Conservation (phyloP, 2,888 invertebrate species). For the Noctua comes region DNA sequence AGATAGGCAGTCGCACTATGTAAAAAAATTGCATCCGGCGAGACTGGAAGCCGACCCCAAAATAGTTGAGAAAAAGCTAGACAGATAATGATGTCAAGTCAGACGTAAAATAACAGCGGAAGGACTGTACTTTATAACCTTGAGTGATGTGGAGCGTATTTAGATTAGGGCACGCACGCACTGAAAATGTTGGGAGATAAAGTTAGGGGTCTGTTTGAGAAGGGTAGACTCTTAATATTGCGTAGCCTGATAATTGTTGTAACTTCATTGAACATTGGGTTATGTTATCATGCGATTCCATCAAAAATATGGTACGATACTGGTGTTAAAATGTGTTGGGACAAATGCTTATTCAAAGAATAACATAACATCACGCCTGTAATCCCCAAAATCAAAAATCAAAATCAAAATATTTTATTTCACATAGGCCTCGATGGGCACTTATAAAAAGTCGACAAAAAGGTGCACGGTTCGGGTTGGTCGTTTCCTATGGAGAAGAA, state of each 20-base stretch:
- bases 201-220: slow-evolving; percentile 18
- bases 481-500: too few species aligned
- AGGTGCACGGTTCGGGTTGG: too few species aligned
- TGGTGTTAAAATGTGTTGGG: background rate
- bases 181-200: slow-evolving; percentile 26
- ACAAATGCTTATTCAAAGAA: background rate
- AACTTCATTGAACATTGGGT: slow-evolving; percentile 17
- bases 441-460: too few species aligned
- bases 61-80: background rate
- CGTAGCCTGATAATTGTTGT: slow-evolving; percentile 10
- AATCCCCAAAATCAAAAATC: too few species aligned
- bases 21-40: background rate
- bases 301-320: background rate
- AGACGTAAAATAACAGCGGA: background rate
- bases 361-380: too few species aligned
- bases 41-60: background rate
- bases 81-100: background rate
- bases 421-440: too few species aligned
- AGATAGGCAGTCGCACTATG: background rate
- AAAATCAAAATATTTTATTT: too few species aligned
- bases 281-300: background rate
- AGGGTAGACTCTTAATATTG: slow-evolving; percentile 25
- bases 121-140: slow-evolving; percentile 35
- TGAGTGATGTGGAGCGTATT: slow-evolving; percentile 34
- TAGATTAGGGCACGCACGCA: slow-evolving; percentile 36